Base-by-base conservation (phyloP, 2,113 vertebrate species). In the Siniperca chuatsi region DNA sequence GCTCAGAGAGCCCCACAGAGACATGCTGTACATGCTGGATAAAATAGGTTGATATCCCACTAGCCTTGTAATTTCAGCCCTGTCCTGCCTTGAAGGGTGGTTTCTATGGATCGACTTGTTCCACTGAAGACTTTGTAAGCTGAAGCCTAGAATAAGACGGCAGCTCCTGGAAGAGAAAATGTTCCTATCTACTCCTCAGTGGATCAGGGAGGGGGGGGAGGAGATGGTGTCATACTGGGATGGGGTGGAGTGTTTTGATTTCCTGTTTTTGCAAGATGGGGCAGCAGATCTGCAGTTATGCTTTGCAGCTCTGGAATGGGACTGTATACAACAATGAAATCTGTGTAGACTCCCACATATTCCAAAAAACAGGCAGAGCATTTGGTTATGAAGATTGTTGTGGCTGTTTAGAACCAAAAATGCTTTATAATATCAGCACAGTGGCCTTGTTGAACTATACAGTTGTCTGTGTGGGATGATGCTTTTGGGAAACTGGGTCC, bases 251-350 rank as follows among this genome's bases (percentile, higher is more conserved):
- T 75, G 87, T 89, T 90, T 35, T 81, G 81, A 83, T 86, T 93
- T 95, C 93, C 93, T 94, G 93, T 94, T 90, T 91, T 90, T 48
- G 73, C 35, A 70, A 83, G 92, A 92, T 94, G 68, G 60, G 84
- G 72, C 86, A 91, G 80, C 87, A 84, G 90, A 94, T 94, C 87
- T 18, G 70, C 12, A 13, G 88, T 80, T 73, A 79, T 65, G 85
- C 79, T 89, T 74, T 74, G 89, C 84, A 66, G 79, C 82, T 85
- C 68, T 71, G 92, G 93, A 92, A 91, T 90, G 80, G 0, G 67
- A 68, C 71, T 83, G 78, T 79, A 82, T 85, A 37, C 50, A 35
- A 71, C 62, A 44, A 55, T 44, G 16, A 73, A 42, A 11, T 50
- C 42, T 66, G 37, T 58, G 29, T 20, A 25, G 58, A 67, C 37